These are phyloP conservation scores for Scaptomyza tumidula DNA, from an alignment of 2,888 invertebrate species.

Conservation along the genomic window DNA sequence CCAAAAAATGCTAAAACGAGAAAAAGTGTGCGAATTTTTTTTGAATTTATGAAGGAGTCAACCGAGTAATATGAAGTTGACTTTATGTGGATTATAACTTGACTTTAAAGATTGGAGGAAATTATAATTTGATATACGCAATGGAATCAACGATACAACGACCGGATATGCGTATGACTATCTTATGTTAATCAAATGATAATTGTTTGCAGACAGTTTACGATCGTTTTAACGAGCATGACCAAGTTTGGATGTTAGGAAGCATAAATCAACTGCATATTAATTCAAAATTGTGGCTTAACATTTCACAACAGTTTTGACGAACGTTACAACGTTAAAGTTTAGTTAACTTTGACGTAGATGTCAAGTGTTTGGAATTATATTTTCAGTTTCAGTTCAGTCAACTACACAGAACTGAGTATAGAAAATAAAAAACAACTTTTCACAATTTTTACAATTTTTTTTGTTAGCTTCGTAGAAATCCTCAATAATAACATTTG, in stretches of 20 bases:
- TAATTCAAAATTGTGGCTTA: slow-evolving; percentile 17
- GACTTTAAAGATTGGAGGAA: slow-evolving; percentile 1
- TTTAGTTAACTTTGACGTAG: slow-evolving; percentile 14
- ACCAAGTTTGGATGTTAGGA: slow-evolving; percentile 56
- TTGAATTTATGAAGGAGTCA: neutral
- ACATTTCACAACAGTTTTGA: slow-evolving; percentile 1
- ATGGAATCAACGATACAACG: too few relatives aligned
- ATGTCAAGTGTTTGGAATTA: slow-evolving; percentile 10
- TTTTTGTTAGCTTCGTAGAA: slow-evolving; percentile 24
- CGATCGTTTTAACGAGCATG: slow-evolving; percentile 31
- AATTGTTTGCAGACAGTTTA: slow-evolving; percentile 46
- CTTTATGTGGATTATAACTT: neutral
- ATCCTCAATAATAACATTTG: neutral
- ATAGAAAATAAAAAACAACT: slow-evolving; percentile 1
- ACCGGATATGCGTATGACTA: slow-evolving; percentile 56
- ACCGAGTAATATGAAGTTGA: neutral
- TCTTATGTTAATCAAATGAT: slow-evolving; percentile 39
- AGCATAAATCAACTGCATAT: slow-evolving; percentile 52
- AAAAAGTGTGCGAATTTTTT: slow-evolving; percentile 1
- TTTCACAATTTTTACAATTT: slow-evolving; percentile 16
- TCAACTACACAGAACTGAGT: slow-evolving; percentile 12
- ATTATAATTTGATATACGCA: slow-evolving; percentile 6
- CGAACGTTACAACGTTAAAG: neutral
- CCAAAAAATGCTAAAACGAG: slow-evolving; percentile 3
- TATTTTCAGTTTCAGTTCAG: slow-evolving; percentile 5